These are phyloP conservation scores for Pholis gunnellus DNA, from an alignment of 2,113 vertebrate genomes.

Conservation along the genomic window DNA sequence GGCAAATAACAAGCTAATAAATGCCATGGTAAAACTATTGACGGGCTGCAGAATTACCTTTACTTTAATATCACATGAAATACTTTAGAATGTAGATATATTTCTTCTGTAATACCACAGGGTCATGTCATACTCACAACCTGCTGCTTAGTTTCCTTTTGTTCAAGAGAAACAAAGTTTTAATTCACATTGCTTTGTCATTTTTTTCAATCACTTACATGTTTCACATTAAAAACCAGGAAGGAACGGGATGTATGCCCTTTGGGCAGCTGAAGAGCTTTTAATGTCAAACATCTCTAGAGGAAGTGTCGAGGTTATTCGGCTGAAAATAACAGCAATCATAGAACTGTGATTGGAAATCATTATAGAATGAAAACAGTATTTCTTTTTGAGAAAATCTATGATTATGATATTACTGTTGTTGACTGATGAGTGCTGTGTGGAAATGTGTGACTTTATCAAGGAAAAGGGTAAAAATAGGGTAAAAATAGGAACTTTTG, in stretches of 20 bases:
- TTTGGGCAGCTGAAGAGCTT: too few species aligned
- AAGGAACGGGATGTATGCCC: too few species aligned
- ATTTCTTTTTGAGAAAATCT: neutral
- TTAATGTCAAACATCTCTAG: neutral
- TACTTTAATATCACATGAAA: too few species aligned
- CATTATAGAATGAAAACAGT: neutral
- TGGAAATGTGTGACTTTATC: neutral
- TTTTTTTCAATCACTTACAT: neutral
- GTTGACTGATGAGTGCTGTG: neutral
- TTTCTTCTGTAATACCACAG: neutral
- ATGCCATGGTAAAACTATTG: neutral
- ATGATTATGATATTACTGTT: neutral
- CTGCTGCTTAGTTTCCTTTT: neutral
- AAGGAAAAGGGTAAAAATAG: too few species aligned
- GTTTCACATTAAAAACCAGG: too few species aligned
- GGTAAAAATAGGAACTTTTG: neutral
- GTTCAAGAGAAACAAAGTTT: neutral
- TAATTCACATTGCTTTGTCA: neutral
- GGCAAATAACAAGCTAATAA: too few species aligned
- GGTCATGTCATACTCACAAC: neutral
- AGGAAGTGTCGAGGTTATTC: conserved; percentile 7
- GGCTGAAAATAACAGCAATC: neutral
- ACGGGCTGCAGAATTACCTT: neutral
- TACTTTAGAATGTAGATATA: neutral
- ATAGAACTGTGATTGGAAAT: neutral